Evolutionary conservation across 2,888 invertebrate genomes (phyloP).

Genomic region (Gymnocheta viridis): DNA sequence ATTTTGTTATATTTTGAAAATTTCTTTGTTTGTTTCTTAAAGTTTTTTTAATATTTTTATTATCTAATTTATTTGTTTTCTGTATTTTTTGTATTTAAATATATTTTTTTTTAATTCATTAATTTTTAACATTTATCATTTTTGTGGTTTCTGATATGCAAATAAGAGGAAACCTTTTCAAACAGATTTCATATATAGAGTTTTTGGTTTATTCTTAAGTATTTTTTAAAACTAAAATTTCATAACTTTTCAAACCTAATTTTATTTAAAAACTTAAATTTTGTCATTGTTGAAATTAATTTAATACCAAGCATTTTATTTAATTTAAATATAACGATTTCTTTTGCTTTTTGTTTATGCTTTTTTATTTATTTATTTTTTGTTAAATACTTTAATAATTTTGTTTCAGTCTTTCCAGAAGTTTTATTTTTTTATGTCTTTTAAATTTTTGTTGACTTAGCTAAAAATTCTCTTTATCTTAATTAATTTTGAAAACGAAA

Average conservation of each 20-base stretch:
- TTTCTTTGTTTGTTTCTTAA: constrained; percentile 47
- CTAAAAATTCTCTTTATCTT: constrained; percentile 49
- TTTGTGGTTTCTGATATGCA: constrained; percentile 73
- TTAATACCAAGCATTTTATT: constrained; percentile 61
- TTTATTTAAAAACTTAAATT: constrained; percentile 21
- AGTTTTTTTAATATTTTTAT: constrained; percentile 60
- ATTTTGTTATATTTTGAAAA: constrained; percentile 34
- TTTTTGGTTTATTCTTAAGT: constrained; percentile 32
- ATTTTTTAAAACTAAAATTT: constrained; percentile 23
- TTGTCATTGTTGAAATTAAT: constrained; percentile 30
- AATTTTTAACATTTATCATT: constrained; percentile 57
- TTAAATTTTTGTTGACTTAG: constrained; percentile 37
- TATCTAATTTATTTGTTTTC: constrained; percentile 52
- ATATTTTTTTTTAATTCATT: constrained; percentile 43
- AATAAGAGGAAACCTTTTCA: constrained; percentile 74
- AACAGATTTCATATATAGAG: constrained; percentile 70
- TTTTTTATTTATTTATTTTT: constrained; percentile 58
- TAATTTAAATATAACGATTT: constrained; percentile 39
- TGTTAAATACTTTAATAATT: constrained; percentile 76
- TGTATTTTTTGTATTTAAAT: constrained; percentile 50
- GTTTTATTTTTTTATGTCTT: constrained; percentile 54
- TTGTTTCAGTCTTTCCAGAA: constrained; percentile 74
- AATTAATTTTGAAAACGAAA: constrained; percentile 56
- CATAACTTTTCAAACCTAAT: constrained; percentile 1
- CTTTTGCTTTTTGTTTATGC: too few species aligned